phyloP scores from a whole-genome alignment of 2,888 invertebrate genomes.

The Oxytorus armatus region DNA sequence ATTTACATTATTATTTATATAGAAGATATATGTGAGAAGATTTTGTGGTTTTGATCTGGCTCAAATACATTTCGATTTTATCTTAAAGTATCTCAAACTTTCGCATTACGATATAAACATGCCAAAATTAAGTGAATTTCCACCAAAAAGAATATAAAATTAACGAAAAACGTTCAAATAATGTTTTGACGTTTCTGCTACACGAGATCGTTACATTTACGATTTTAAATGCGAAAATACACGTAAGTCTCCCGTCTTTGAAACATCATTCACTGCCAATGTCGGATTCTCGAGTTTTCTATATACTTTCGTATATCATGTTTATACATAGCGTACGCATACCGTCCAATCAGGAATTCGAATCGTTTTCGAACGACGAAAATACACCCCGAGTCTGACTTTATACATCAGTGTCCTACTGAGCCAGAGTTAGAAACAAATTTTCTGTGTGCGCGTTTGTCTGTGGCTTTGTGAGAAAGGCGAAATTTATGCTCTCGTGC shows the following conservation, averaged over 20 bases:
- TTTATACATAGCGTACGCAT: background rate
- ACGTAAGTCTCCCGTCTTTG: background rate
- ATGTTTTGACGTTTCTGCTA: background rate
- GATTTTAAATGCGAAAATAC: background rate
- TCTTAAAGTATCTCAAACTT: background rate
- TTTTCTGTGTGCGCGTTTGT: background rate
- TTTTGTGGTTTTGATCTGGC: no score
- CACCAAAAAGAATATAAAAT: no score
- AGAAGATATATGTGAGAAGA: no score
- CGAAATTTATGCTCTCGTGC: slow-evolving; percentile 12
- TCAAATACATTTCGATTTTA: background rate
- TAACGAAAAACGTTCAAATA: background rate
- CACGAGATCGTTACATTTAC: background rate
- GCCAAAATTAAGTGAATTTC: no score
- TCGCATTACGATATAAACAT: no score
- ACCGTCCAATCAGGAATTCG: slow-evolving; percentile 40
- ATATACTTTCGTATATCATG: no score
- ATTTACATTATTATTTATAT: no score
- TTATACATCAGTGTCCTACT: background rate
- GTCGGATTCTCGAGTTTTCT: slow-evolving; percentile 3
- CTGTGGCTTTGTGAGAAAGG: slow-evolving; percentile 3
- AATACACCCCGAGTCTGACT: slow-evolving; percentile 38
- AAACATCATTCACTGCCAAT: background rate
- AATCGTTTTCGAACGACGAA: slow-evolving; percentile 29
- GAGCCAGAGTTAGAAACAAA: slow-evolving; percentile 12